Evolutionary conservation across 2,797 vertebrate genomes (phyloP), one percentile per base, ranked within the genome.

Genomic region (Phyllotis vaccarum): DNA sequence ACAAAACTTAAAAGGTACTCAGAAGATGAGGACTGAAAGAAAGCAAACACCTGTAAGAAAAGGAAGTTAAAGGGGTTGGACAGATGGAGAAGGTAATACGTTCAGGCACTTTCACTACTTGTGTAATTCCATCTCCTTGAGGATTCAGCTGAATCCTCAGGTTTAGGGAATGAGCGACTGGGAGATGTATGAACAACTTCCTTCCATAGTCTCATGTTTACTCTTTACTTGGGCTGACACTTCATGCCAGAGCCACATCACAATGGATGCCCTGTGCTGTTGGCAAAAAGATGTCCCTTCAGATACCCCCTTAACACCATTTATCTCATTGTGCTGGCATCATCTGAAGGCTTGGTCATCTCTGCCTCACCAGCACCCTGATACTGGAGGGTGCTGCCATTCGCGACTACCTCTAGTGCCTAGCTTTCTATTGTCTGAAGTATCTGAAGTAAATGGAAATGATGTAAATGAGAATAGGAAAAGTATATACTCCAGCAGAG

Each of bases 151-250:
- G 34, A 93, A 97, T 94, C n/a, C n/a, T 24, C 40, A 87, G 93
- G 88, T 95, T 97, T 97, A 97, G 96, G 96, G 98, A 97, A 94
- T 1, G 0, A 40, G 13, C 54, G 62, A 74, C 64, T 79, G 74
- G 40, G 12, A 90, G 66, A 95, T 24, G 0, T 52, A 2, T 34
- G 70, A 12, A 91, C 94, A 93, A 91, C 24, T 70, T 89, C 94
- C 92, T 96, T 93, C 76, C 68, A 70, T 43, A 43, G 31, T 79
- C 34, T 16, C 58, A 52, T 54, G 85, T 85, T 82, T 68, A 68
- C 24, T 40, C 46, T 66, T 93, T 85, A 52, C 85, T 52, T 64
- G 74, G 86, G 78, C 52, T 74, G 72, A 81, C 68, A 43, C 52
- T 78, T 88, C 5, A 4, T 72, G 19, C 60, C 49, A 8, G 22